Conservation (phyloP, 2,797 vertebrate genomes). For the Smutsia temminckii region DNA sequence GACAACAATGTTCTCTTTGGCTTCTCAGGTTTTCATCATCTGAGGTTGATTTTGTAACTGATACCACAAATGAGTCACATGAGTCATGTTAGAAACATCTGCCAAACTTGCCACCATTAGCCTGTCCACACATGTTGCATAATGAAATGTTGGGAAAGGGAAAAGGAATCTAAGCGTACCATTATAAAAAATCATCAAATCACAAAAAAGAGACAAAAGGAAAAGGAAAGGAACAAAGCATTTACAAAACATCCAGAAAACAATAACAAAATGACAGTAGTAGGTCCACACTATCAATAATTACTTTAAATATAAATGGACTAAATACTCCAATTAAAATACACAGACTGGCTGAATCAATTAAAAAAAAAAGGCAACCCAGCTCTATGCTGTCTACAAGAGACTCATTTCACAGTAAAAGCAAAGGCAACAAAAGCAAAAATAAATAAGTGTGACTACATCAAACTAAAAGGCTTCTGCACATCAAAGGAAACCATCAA, state of each 20-base stretch:
- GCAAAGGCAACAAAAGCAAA: neutral
- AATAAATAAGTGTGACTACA: neutral
- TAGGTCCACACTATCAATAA: neutral
- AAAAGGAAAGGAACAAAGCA: neutral
- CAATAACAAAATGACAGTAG: neutral
- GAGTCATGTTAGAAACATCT: neutral
- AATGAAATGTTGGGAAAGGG: neutral
- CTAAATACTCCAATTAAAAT: neutral
- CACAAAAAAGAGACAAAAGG: neutral
- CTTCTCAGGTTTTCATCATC: neutral
- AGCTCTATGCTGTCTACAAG: neutral
- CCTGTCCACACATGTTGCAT: neutral
- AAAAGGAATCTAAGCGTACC: neutral
- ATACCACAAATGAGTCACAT: neutral
- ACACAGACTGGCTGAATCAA: neutral
- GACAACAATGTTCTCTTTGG: neutral
- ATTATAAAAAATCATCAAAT: neutral
- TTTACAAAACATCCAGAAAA: neutral
- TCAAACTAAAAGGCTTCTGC: neutral
- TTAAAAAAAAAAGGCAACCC: neutral
- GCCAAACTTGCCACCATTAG: neutral
- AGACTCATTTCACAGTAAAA: neutral
- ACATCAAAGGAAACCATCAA: neutral
- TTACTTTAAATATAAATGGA: slow-evolving; percentile 19
- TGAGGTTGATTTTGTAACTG: neutral